phyloP scores from a whole-genome alignment of 92 coral and sea anemone species.

The Zoanthus solanderi region DNA sequence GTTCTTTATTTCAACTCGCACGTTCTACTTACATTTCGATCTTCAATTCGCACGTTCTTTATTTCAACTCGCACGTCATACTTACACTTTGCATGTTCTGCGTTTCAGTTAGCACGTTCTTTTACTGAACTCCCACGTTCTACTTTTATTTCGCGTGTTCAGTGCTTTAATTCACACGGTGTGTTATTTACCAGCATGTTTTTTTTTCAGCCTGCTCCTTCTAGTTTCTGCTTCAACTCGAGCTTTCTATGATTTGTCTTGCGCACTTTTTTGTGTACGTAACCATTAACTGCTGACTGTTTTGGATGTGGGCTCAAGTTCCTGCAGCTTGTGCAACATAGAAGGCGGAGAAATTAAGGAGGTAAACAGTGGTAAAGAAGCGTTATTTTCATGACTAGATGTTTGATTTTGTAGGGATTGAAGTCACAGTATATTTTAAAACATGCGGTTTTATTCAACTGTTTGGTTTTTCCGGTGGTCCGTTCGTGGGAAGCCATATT shows the following conservation, averaged over 20 bases:
- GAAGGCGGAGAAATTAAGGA: not conserved
- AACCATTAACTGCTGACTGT: not conserved
- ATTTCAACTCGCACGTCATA: too few relatives aligned
- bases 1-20: too few relatives aligned
- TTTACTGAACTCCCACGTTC: not conserved
- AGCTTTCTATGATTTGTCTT: not conserved
- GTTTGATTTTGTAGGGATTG: not conserved
- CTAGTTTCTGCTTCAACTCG: not conserved
- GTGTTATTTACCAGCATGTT: not conserved
- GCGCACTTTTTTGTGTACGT: not conserved
- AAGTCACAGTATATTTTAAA: not conserved
- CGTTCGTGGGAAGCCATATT: not conserved
- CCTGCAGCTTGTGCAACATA: not conserved
- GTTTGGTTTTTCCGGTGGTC: not conserved
- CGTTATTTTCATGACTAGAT: not conserved
- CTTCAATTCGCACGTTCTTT: too few relatives aligned
- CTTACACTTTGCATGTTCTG: too few relatives aligned
- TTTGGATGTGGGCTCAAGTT: not conserved
- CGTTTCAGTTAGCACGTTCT: not conserved
- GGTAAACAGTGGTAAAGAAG: not conserved
- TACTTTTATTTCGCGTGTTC: not conserved
- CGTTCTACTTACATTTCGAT: too few relatives aligned
- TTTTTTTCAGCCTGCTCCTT: not conserved
- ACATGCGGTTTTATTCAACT: not conserved
- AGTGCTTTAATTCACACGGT: too few relatives aligned